These are phyloP conservation scores for Natrix natrix DNA, from an alignment of 2,797 vertebrate genomes.

Conservation along the genomic window DNA sequence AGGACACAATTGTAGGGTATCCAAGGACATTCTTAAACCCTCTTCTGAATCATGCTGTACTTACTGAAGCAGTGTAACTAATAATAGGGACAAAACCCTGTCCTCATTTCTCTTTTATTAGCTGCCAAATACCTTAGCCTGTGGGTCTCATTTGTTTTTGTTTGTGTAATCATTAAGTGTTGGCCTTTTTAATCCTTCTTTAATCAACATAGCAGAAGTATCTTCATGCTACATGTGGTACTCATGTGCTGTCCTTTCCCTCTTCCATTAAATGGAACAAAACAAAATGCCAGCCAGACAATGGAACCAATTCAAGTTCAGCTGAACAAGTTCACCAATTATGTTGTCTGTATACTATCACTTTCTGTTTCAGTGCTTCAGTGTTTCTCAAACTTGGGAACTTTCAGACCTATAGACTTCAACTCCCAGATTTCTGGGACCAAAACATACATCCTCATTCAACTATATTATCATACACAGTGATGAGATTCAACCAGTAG, in stretches of 20 bases:
- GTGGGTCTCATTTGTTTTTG: constrained; percentile 27
- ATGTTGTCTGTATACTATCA: background rate
- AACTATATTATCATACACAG: background rate
- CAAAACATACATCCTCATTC: background rate
- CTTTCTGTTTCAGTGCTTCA: no score
- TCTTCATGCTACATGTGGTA: constrained; percentile 21
- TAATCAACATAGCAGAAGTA: constrained; percentile 21
- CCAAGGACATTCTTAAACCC: background rate
- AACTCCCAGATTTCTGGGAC: background rate
- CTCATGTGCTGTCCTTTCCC: constrained; percentile 12
- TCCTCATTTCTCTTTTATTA: constrained; percentile 30
- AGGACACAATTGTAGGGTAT: rapidly evolving
- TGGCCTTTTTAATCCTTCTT: constrained; percentile 35
- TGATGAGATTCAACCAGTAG: no score
- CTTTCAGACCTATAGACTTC: background rate
- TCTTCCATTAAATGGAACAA: background rate
- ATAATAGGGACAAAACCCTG: background rate
- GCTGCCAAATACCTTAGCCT: constrained; percentile 5
- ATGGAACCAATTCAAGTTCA: background rate
- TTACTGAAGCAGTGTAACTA: background rate
- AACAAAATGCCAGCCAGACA: background rate
- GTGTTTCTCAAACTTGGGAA: background rate
- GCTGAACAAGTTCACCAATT: background rate
- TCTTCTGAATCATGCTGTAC: background rate
- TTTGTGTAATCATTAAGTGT: constrained; percentile 43